Evolutionary conservation across 92 coral and sea anemone genomes (phyloP).

Genomic region (Hydrozoanthus gracilis): DNA sequence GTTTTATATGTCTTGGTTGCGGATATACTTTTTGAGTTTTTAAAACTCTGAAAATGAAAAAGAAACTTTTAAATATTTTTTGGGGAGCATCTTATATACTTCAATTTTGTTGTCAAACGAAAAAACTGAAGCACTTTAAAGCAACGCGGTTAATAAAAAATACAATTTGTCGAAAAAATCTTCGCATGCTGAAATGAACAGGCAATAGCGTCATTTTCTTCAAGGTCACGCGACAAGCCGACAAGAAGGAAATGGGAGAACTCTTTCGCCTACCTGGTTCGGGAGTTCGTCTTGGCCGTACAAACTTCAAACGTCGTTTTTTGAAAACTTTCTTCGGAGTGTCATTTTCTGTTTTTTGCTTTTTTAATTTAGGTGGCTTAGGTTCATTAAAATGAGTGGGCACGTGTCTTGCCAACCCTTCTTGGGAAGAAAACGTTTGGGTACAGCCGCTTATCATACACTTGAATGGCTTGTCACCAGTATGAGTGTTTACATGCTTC

Average conservation of each 20-base stretch:
- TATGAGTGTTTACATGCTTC: slow-evolving; percentile 93
- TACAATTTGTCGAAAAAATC: too few relatives aligned
- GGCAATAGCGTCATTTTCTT: neutral
- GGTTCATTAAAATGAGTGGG: slow-evolving; percentile 95
- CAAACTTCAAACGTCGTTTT: slow-evolving; percentile 76
- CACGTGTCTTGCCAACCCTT: slow-evolving; percentile 96
- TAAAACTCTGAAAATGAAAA: too few relatives aligned
- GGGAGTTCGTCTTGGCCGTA: slow-evolving; percentile 77
- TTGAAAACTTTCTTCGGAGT: slow-evolving; percentile 80
- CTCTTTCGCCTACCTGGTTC: slow-evolving; percentile 71
- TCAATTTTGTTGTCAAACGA: too few relatives aligned
- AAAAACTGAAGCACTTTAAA: too few relatives aligned
- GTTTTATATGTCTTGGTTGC: neutral
- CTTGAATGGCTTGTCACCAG: slow-evolving; percentile 96
- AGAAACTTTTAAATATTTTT: too few relatives aligned
- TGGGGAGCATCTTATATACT: too few relatives aligned
- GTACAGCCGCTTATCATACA: slow-evolving; percentile 95
- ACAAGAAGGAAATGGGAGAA: neutral
- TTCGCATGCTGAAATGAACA: neutral
- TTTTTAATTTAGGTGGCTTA: slow-evolving; percentile 65
- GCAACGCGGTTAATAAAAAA: too few relatives aligned
- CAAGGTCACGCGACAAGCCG: slow-evolving; percentile 10
- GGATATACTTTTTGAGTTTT: too few relatives aligned
- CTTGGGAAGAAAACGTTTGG: slow-evolving; percentile 91
- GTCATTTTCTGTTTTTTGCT: slow-evolving; percentile 74